phyloP scores from a whole-genome alignment of 1,140 invertebrate genomes.

The Sesamia nonagrioides region DNA sequence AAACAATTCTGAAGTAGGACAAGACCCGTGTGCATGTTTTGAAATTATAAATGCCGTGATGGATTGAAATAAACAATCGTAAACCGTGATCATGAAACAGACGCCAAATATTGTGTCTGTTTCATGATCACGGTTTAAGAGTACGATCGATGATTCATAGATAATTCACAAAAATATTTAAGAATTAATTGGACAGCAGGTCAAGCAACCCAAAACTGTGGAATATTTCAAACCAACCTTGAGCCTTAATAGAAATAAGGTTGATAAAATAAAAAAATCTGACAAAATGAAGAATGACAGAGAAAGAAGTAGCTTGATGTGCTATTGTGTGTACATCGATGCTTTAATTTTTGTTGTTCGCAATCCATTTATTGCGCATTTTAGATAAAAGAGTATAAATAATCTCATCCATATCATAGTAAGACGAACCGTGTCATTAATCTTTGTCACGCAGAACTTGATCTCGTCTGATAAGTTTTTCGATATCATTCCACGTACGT shows the following conservation, averaged over 20 bases:
- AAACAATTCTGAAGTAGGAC: neutral
- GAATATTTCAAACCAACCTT: too few species aligned
- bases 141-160: neutral
- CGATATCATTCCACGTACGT: neutral
- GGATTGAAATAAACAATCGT: slow-evolving; percentile 1
- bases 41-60: neutral
- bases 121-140: slow-evolving; percentile 29
- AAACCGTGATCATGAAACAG: too few species aligned
- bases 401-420: neutral
- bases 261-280: too few species aligned
- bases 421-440: neutral
- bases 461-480: neutral
- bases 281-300: too few species aligned
- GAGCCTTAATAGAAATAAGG: too few species aligned
- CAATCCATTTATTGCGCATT: neutral
- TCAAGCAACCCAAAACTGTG: too few species aligned
- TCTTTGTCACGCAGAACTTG: neutral
- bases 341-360: neutral
- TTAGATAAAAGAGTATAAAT: neutral
- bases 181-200: too few species aligned
- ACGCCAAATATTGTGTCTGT: neutral
- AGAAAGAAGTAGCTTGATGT: too few species aligned
- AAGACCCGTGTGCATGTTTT: neutral
- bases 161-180: slow-evolving; percentile 1
- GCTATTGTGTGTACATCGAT: slow-evolving; percentile 1